Base-by-base conservation (phyloP, 1,140 invertebrate species). In the Bombus ignitus region DNA sequence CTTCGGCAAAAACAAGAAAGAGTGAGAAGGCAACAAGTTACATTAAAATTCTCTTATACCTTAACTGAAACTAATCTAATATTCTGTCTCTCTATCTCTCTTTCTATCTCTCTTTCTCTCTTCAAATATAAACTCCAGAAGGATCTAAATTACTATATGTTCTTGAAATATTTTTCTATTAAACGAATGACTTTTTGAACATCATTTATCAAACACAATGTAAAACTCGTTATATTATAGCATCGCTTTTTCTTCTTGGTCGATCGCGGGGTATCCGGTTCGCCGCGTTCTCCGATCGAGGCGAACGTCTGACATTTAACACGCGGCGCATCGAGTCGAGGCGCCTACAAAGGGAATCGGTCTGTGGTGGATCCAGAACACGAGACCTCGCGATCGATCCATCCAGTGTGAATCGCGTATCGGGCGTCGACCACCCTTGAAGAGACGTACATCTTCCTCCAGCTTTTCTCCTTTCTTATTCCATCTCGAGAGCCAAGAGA, bases 371-470 rank as follows among this genome's bases (percentile, higher is more conserved):
- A 79, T 79, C 76, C 53, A 47, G 75, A 35, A 44, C 76, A 53
- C 75, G 37, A 35, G 73, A 25, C 62, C 77, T 13, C 47, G 42
- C 57, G 68, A 89, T 88, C 76, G 82, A 89, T 89, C 76, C 62
- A 86, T 88, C 78, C 73, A 57, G 87, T 53, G 77, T 37, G 87
- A 74, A 89, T 89, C 82, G 73, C 73, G 66, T 32, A 76, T 62
- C 75, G 82, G 47, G 47, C 73, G 57, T 74, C 77, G 87, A 88
- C 74, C 73, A 88, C 82, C 82, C 53, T 25, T 25, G 65, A 70
- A 85, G 87, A 81, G 35, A 65, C 47, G 87, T 88, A 85, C 32
- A 25, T 89, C 82, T 89, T 85, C 62, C 44, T 81, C 44, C 25
- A 25, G 10, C 12, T 22, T 57, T 44, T 87, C 25, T 59, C 44